Evolutionary conservation across 1,140 invertebrate species (phyloP).

Genomic region (Pomacea maculata): DNA sequence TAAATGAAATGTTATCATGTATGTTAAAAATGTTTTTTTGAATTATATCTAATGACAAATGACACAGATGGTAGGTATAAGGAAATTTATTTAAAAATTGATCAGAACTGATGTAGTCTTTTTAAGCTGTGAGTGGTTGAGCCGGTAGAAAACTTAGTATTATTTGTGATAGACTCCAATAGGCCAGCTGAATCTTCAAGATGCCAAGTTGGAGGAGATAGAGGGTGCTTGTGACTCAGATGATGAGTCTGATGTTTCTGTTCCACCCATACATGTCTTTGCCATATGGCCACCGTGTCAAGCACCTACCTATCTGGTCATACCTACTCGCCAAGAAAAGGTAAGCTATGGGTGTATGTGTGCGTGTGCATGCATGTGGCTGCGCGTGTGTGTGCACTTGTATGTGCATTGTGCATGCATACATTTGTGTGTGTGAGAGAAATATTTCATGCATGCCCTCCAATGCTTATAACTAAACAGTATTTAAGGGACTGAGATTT

Average conservation of each 20-base stretch:
- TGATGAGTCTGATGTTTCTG: slow-evolving; percentile 64
- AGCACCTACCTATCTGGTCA: slow-evolving; percentile 90
- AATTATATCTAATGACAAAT: no score
- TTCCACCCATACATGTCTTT: slow-evolving; percentile 80
- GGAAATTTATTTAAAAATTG: no score
- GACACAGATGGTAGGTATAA: no score
- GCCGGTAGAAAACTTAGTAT: no score
- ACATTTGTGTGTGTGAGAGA: neutral
- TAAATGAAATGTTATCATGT: no score
- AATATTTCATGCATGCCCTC: neutral
- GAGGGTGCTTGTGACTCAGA: slow-evolving; percentile 89
- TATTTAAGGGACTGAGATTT: no score
- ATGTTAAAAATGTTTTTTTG: no score
- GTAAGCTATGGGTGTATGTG: slow-evolving; percentile 52
- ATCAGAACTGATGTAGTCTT: no score
- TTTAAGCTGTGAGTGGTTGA: no score
- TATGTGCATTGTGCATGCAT: neutral
- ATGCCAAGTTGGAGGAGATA: slow-evolving; percentile 91
- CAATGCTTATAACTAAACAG: no score
- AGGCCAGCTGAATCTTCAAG: slow-evolving; percentile 94
- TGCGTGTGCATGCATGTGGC: neutral
- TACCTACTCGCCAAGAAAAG: slow-evolving; percentile 85
- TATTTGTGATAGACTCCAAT: slow-evolving; percentile 78
- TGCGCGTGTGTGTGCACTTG: neutral
- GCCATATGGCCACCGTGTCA: slow-evolving; percentile 89